Base-by-base conservation (phyloP, 2,888 invertebrate species). In the Actias luna region DNA sequence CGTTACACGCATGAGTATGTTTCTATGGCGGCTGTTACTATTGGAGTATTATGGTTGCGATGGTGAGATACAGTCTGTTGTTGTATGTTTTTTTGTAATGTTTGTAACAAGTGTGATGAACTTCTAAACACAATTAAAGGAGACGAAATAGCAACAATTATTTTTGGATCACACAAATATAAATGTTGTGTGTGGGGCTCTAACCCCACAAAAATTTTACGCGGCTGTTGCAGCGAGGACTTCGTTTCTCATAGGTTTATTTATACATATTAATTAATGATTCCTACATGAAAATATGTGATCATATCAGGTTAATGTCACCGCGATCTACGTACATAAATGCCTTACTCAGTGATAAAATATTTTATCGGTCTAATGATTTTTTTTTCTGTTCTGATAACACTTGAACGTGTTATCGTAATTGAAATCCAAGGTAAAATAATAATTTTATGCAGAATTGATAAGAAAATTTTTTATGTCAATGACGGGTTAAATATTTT, bases 381-480 rank as follows among this genome's bases (percentile, higher is more conserved):
- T 22, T 59, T 59, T 33, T 33, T 35, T 25, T 25, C 25, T 25
- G 14, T 59, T 59, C 18, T 22, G 59, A 36, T 59, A 39, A 36
- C 59, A 36, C n/a, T 25, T 18, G 14, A 29, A 31, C n/a, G 22
- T 16, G 5, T 59, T 59, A 59, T 59, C 59, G 18, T 42, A 59
- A 59, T 59, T 59, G 59, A 59, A 59, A 59, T 42, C 29, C 33
- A 58, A 58, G 58, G 36, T 33, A 22, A 31, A 58, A 35, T 7
- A 22, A 22, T 36, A 36, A 22, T 31, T 36, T 58, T 58, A 58
- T 33, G 27, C 58, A 33, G 33, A 36, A 36, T 3, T 31, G 58
- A 36, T 36, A 58, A 58, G 7, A 29, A 29, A 29, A 2, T 39
- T 39, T 50, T 25, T 55, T 55, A 55, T 29, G 55, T 55, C 55